phyloP scores from a whole-genome alignment of 1,140 invertebrate species.

The Drosophila paulistorum region DNA sequence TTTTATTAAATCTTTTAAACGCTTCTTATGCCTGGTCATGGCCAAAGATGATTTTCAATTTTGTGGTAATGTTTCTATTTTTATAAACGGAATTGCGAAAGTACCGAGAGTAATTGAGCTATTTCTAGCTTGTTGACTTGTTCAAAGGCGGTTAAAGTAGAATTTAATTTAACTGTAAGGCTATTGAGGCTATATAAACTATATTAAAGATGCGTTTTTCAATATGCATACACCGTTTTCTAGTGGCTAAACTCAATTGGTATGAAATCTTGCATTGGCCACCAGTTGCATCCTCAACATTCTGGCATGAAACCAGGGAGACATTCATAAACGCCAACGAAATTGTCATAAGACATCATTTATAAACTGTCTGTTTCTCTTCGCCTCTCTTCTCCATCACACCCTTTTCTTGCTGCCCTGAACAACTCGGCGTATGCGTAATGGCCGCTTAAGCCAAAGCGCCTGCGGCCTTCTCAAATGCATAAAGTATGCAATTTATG shows the following conservation, averaged over 20 bases:
- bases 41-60: too few species aligned
- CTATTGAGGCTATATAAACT: conserved; percentile 41
- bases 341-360: conserved; percentile 61
- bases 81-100: too few species aligned
- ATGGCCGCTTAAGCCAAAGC: conserved; percentile 48
- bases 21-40: too few species aligned
- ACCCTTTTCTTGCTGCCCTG: conserved; percentile 21
- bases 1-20: too few species aligned
- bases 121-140: too few species aligned
- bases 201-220: neutral
- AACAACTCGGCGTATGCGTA: conserved; percentile 57
- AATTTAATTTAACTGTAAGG: conserved; percentile 18
- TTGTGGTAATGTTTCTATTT: too few species aligned
- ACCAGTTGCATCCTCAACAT: conserved; percentile 15
- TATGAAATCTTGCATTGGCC: neutral
- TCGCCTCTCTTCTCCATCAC: too few species aligned
- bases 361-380: conserved; percentile 24
- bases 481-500: conserved; percentile 80
- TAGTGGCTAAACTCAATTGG: neutral
- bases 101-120: too few species aligned
- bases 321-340: conserved; percentile 62
- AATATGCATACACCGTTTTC: neutral
- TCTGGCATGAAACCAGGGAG: conserved; percentile 14
- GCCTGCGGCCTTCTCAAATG: conserved; percentile 36
- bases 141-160: neutral